Percentiles rank a stretch among this genome's conserved stretches.
Evolutionary conservation across 2,113 vertebrate genomes (phyloP).

Genomic region (Casuarius casuarius): DNA sequence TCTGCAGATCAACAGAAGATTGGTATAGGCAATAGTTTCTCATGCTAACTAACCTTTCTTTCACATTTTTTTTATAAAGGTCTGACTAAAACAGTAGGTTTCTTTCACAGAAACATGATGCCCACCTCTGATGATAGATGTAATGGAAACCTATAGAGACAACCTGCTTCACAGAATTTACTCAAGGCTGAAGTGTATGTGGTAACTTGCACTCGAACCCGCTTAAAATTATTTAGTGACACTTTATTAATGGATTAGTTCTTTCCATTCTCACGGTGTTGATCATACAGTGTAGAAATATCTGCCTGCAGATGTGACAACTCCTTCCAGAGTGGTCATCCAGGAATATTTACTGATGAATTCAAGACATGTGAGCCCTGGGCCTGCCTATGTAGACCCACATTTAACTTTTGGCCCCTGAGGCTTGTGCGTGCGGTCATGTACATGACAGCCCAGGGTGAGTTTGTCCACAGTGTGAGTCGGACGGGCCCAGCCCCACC

Average conservation of each 20-base stretch:
- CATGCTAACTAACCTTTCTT: neutral
- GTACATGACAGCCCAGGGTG: accelerated
- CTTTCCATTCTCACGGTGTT: neutral
- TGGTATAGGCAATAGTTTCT: neutral
- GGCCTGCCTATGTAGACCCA: accelerated
- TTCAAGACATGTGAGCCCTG: accelerated
- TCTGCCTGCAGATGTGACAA: neutral
- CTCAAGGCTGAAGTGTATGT: neutral
- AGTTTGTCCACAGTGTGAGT: no score
- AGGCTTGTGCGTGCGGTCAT: accelerated
- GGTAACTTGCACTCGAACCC: neutral
- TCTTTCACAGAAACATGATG: neutral
- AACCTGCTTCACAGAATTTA: neutral
- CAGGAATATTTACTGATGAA: accelerated
- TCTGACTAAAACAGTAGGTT: neutral
- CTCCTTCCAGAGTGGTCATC: neutral
- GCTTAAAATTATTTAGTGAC: neutral
- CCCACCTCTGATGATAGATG: neutral
- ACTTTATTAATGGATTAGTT: neutral
- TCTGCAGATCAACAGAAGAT: constrained; percentile 33
- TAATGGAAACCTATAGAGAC: neutral
- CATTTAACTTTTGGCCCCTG: accelerated
- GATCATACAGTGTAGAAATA: neutral
- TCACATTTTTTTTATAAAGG: neutral
- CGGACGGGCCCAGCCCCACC: no score